Evolutionary conservation across 2,888 invertebrate genomes (phyloP), one percentile per base, ranked within the genome.

Genomic region (Drosophila diplacantha): DNA sequence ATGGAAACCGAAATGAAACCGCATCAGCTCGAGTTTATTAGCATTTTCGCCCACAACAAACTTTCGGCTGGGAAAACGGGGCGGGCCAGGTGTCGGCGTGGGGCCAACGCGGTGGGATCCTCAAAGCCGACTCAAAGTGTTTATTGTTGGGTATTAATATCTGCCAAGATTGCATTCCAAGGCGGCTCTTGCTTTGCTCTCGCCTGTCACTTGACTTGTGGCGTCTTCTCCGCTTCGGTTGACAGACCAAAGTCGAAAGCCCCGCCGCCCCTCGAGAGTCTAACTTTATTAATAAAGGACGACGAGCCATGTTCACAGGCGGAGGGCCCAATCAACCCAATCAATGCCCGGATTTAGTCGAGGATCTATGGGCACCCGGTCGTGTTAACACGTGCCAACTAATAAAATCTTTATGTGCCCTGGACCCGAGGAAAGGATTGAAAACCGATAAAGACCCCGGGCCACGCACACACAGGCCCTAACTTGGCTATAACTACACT

Each of bases 321-420:
- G 37, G 58, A 16, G 22, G 55, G 55, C 37, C 26, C 24, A 59
- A 32, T 50, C 49, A 46, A 24, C 51, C 59, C 75, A 72, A 78
- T 75, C 78, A 75, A 69, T 64, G 75, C 47, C 47, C 47, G 38
- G 47, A 39, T 39, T 38, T 71, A 34, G 31, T 24, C 41, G 31
- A 12, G 39, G 60, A 55, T 61, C 65, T 66, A 66, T 58, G 59
- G 52, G 51, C 51, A 59, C 56, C 53, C 49, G 39, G 41, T 61
- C 46, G 55, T 71, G 73, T 80, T 74, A 80, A 78, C 78, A 83
- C 75, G 69, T 77, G 69, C 70, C 78, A 78, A 68, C 75, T 81
- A 81, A 73, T 81, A 80, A 80, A 83, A 80, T 78, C 72, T 75
- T 83, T 73, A 81, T 81, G 67, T 69, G 65, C 49, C 49, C 39